phyloP scores from a whole-genome alignment of 2,113 vertebrate genomes.

The Pholis gunnellus region DNA sequence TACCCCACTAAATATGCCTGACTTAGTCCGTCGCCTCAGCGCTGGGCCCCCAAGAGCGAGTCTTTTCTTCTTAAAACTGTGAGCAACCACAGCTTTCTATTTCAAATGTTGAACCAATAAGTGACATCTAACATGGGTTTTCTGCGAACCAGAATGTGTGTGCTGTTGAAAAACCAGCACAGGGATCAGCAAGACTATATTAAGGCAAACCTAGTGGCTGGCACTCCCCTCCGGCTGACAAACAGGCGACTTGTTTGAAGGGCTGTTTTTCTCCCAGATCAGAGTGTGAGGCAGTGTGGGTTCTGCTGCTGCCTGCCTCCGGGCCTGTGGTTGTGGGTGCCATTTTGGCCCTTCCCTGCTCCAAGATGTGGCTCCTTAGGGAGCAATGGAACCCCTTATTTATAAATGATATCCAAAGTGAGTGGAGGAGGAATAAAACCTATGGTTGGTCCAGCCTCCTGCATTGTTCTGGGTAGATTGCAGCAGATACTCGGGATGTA shows the following conservation, averaged over 20 bases:
- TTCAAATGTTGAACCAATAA: slow-evolving; percentile 78
- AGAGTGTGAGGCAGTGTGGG: slow-evolving; percentile 71
- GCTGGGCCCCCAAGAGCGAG: slow-evolving; percentile 29
- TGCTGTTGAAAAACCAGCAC: slow-evolving; percentile 65
- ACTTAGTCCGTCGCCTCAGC: slow-evolving; percentile 39
- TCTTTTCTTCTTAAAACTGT: slow-evolving; percentile 49
- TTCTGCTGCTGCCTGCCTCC: slow-evolving; percentile 62
- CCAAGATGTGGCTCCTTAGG: slow-evolving; percentile 57
- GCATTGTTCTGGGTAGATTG: slow-evolving; percentile 25
- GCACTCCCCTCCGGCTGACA: slow-evolving; percentile 78
- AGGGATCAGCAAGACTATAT: slow-evolving; percentile 80
- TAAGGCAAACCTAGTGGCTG: slow-evolving; percentile 80
- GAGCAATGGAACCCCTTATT: slow-evolving; percentile 66
- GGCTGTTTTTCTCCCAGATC: slow-evolving; percentile 78
- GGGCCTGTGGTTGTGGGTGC: slow-evolving; percentile 76
- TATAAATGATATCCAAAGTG: slow-evolving; percentile 58
- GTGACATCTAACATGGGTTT: slow-evolving; percentile 78
- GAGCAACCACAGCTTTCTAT: slow-evolving; percentile 79
- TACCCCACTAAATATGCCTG: slow-evolving; percentile 58
- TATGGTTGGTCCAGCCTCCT: slow-evolving; percentile 1
- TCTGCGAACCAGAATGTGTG: slow-evolving; percentile 66
- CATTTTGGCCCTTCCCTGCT: slow-evolving; percentile 74
- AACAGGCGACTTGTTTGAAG: slow-evolving; percentile 83
- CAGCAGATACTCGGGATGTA: not conserved
- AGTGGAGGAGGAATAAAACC: slow-evolving; percentile 40